Evolutionary conservation across 1,140 invertebrate species (phyloP).

Genomic region (Pachyrhynchus sulphureomaculatus): DNA sequence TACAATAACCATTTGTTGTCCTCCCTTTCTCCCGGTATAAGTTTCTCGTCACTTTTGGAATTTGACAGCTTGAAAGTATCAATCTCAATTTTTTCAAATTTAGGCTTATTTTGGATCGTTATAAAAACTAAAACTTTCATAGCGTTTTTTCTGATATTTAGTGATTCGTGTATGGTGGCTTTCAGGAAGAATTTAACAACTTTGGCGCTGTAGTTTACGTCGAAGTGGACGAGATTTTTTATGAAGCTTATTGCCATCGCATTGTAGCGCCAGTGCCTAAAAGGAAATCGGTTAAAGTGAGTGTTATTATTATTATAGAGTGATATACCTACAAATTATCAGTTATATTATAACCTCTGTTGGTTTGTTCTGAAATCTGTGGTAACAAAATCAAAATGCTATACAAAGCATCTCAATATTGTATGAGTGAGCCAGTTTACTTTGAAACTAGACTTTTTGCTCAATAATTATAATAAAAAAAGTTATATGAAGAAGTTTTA

Average conservation of each 20-base stretch:
- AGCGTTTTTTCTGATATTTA: constrained; percentile 73
- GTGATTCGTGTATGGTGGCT: constrained; percentile 72
- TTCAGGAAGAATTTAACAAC: constrained; percentile 69
- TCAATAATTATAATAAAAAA: too few species aligned
- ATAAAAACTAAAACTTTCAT: constrained; percentile 64
- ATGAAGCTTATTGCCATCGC: constrained; percentile 75
- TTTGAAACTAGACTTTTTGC: too few species aligned
- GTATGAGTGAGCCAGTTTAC: too few species aligned
- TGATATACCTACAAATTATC: too few species aligned
- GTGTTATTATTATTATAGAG: too few species aligned
- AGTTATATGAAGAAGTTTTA: too few species aligned
- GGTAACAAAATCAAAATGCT: too few species aligned
- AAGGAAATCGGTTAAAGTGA: constrained; percentile 32
- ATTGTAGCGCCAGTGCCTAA: constrained; percentile 78
- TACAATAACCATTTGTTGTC: constrained; percentile 80
- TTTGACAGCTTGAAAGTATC: constrained; percentile 41
- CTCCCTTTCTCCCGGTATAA: constrained; percentile 56
- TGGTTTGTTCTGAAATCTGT: too few species aligned
- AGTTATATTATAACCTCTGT: too few species aligned
- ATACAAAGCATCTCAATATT: too few species aligned
- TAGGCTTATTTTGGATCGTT: constrained; percentile 75
- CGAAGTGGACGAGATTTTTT: constrained; percentile 67
- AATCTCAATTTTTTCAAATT: constrained; percentile 60
- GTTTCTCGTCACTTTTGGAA: constrained; percentile 24
- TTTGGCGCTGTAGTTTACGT: constrained; percentile 63